Evolutionary conservation across 2,113 vertebrate genomes (phyloP).

Genomic region (Guaruba guarouba): DNA sequence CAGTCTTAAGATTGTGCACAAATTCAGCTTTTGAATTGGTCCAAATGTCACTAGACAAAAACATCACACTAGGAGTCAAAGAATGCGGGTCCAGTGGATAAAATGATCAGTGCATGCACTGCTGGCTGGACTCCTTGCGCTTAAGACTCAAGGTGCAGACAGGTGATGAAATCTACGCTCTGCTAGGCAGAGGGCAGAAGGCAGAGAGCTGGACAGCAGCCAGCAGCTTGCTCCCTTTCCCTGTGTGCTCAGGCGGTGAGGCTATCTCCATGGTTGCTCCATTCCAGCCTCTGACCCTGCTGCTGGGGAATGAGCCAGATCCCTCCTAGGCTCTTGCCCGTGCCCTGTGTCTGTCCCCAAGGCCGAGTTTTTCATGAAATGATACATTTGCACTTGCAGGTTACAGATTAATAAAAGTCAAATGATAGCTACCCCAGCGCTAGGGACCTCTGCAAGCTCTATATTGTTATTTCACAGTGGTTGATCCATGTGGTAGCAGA

Average conservation of each 20-base stretch:
- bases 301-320: not conserved
- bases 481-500: not conserved
- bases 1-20: not conserved
- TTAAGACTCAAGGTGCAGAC: not conserved
- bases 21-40: not conserved
- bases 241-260: accelerated
- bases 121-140: not conserved
- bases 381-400: not conserved
- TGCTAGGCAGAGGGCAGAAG: not conserved
- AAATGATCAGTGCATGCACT: not conserved
- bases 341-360: not conserved
- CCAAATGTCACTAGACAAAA: not conserved
- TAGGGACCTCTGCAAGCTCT: not conserved
- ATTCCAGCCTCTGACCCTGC: not conserved
- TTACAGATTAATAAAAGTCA: not conserved
- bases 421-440: not conserved
- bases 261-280: accelerated
- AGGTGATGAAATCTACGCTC: not conserved
- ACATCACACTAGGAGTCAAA: not conserved
- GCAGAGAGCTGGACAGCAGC: not conserved
- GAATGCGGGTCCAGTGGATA: not conserved
- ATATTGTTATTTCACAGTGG: not conserved
- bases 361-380: not conserved
- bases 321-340: not conserved
- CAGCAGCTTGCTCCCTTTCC: not conserved